phyloP scores from a whole-genome alignment of 2,113 vertebrate species.

The Telmatochromis sp. region DNA sequence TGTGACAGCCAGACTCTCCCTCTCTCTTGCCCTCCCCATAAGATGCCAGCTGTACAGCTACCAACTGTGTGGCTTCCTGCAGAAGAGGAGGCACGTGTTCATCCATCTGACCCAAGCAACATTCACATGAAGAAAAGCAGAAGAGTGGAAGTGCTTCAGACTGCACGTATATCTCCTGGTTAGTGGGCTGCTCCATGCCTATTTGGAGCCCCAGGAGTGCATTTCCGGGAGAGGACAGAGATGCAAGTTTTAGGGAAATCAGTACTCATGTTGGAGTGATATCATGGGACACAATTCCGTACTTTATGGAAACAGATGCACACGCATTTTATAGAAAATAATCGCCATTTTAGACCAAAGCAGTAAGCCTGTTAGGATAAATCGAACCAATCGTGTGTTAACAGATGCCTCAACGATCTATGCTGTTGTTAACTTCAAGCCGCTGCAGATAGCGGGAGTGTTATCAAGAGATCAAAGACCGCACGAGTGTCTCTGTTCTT shows the following conservation, averaged over 20 bases:
- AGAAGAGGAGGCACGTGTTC: conserved; percentile 61
- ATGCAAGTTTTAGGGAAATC: background rate
- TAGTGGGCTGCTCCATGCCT: background rate
- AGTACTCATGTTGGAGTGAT: background rate
- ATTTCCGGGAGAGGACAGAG: background rate
- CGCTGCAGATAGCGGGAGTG: background rate
- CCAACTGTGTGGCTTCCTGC: conserved; percentile 29
- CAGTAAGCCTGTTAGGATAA: background rate
- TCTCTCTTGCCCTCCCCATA: background rate
- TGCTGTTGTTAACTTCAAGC: background rate
- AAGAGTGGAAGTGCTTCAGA: background rate
- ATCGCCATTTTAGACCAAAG: background rate
- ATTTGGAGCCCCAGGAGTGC: background rate
- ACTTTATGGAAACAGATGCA: background rate
- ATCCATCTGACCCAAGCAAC: conserved; percentile 57
- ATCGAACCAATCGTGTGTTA: background rate
- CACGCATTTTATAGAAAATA: background rate
- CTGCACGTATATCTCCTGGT: background rate
- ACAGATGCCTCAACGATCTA: background rate
- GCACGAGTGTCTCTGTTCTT: background rate
- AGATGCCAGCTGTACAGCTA: conserved; percentile 44
- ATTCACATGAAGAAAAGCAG: conserved; percentile 1
- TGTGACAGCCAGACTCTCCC: conserved; percentile 14
- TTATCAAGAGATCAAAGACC: background rate
- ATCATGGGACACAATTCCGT: background rate